Evolutionary conservation across 2,113 vertebrate species (phyloP).

Genomic region (Nothoprocta perdicaria): DNA sequence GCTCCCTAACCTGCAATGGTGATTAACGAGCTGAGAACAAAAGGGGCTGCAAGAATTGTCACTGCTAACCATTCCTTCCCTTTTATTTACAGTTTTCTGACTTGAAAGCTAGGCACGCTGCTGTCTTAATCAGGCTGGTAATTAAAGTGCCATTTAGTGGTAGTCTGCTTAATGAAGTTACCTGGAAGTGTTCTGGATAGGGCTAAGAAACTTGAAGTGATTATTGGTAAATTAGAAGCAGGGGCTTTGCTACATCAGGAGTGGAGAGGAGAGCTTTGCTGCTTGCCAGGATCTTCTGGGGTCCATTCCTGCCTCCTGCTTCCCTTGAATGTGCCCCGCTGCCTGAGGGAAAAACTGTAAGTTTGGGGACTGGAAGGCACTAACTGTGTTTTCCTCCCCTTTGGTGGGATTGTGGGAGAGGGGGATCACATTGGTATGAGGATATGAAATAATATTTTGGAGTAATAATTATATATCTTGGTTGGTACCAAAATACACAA

Average conservation of each 20-base stretch:
- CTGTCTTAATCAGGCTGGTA: conserved; percentile 36
- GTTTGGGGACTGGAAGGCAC: not conserved
- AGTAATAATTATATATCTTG: not conserved
- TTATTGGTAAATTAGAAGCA: not conserved
- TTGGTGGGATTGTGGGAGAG: too few species aligned
- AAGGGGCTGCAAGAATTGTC: not conserved
- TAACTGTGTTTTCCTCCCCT: not conserved
- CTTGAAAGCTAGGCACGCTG: not conserved
- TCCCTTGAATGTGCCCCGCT: not conserved
- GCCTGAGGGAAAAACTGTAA: not conserved
- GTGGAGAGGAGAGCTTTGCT: not conserved
- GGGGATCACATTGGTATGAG: not conserved
- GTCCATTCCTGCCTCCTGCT: rapidly evolving
- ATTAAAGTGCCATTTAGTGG: conserved; percentile 24
- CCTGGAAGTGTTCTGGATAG: not conserved
- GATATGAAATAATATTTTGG: not conserved
- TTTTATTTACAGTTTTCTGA: not conserved
- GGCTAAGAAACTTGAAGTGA: not conserved
- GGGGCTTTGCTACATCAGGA: not conserved
- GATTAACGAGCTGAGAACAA: not conserved
- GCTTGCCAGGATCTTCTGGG: rapidly evolving
- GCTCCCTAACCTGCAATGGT: not conserved
- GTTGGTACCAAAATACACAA: not conserved
- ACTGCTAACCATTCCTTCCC: not conserved
- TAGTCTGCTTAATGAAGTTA: not conserved